Conservation (phyloP, 2,888 invertebrate species). For the Hydrotaea diabolus region DNA sequence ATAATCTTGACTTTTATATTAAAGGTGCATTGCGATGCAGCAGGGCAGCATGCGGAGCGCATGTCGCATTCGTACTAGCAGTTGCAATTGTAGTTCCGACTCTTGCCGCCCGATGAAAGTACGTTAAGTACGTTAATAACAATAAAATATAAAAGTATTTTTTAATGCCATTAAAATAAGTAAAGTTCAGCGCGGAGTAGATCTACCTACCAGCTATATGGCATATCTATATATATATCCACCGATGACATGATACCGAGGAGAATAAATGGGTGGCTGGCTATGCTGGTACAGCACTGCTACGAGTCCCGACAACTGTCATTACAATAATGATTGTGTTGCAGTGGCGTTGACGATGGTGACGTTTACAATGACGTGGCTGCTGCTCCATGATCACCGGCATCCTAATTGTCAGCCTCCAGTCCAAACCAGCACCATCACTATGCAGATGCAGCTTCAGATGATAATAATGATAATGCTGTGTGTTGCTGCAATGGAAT, state of each 20-base stretch:
- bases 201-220: background rate
- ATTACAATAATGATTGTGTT: background rate
- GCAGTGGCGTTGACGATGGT: background rate
- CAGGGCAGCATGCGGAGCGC: background rate
- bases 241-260: background rate
- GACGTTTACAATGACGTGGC: background rate
- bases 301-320: background rate
- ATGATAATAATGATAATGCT: conserved; percentile 22
- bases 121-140: conserved; percentile 62
- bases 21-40: background rate
- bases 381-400: background rate
- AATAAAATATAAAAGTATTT: conserved; percentile 41
- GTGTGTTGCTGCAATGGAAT: conserved; percentile 38
- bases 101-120: conserved; percentile 24
- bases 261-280: background rate
- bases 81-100: background rate
- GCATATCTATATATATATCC: background rate
- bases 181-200: background rate
- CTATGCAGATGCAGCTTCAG: background rate
- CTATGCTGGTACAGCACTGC: background rate
- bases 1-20: conserved; percentile 53
- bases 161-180: conserved; percentile 16
- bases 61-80: conserved; percentile 3
- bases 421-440: background rate
- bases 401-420: background rate